phyloP scores from a whole-genome alignment of 2,113 vertebrate genomes.

The Corythoichthys haematopterus region DNA sequence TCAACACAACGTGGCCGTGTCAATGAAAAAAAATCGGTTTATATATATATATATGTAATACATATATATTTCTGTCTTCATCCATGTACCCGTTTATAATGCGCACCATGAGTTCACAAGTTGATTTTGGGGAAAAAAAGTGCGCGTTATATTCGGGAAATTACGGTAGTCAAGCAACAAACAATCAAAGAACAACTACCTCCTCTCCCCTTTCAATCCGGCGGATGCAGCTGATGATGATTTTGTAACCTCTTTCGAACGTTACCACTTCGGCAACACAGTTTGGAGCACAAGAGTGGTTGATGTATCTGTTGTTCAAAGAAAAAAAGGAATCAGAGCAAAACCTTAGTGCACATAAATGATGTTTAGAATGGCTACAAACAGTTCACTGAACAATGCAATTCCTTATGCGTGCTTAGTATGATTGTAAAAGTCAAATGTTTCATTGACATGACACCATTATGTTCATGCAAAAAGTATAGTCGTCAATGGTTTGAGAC shows the following conservation, averaged over 20 bases:
- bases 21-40: too few species aligned
- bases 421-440: background rate
- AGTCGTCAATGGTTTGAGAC: background rate
- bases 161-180: background rate
- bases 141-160: too few species aligned
- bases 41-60: too few species aligned
- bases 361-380: background rate
- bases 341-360: background rate
- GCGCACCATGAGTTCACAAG: too few species aligned
- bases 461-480: background rate
- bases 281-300: slow-evolving; percentile 94
- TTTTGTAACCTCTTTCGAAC: slow-evolving; percentile 95
- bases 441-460: background rate
- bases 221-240: slow-evolving; percentile 92
- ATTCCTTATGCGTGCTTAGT: background rate
- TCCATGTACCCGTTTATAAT: too few species aligned
- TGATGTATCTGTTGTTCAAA: slow-evolving; percentile 81
- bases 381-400: background rate
- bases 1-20: too few species aligned
- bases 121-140: too few species aligned
- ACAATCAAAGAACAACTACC: slow-evolving; percentile 61
- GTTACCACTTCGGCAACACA: slow-evolving; percentile 96
- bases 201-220: slow-evolving; percentile 94
- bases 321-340: background rate
- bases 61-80: too few species aligned